Percentiles rank a stretch among this genome's conserved stretches.
phyloP scores from a whole-genome alignment of 2,888 invertebrate genomes.

The Elmis aenea region DNA sequence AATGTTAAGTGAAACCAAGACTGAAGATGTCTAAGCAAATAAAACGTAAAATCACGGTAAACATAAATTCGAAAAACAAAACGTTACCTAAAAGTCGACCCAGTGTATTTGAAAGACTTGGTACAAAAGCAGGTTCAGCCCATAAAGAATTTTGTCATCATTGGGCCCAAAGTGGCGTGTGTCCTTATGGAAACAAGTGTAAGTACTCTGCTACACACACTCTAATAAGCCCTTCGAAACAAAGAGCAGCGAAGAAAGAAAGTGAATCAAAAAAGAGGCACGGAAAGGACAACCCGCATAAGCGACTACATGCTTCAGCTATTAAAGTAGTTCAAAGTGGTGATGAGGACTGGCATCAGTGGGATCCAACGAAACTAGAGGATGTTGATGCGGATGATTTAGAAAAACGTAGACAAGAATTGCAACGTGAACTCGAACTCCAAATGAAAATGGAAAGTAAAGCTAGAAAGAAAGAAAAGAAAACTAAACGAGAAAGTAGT shows the following conservation, averaged over 20 bases:
- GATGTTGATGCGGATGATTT: slow-evolving; percentile 76
- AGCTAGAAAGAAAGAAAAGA: slow-evolving; percentile 65
- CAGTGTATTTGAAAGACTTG: slow-evolving; percentile 79
- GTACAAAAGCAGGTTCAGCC: slow-evolving; percentile 62
- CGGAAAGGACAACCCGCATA: slow-evolving; percentile 54
- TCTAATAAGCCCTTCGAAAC: slow-evolving; percentile 70
- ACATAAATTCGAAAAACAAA: slow-evolving; percentile 63
- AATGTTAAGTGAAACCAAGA: too few species aligned
- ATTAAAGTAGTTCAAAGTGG: slow-evolving; percentile 53
- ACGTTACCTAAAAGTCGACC: slow-evolving; percentile 58
- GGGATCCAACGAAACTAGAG: slow-evolving; percentile 75
- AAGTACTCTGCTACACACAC: slow-evolving; percentile 72
- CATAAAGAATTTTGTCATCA: slow-evolving; percentile 67
- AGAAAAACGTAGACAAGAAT: slow-evolving; percentile 68
- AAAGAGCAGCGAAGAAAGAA: slow-evolving; percentile 64
- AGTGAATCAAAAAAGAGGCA: slow-evolving; percentile 46
- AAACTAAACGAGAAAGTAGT: slow-evolving; percentile 61
- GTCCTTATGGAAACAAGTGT: slow-evolving; percentile 73
- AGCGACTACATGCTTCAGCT: slow-evolving; percentile 60
- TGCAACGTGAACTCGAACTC: slow-evolving; percentile 72
- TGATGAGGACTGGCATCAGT: slow-evolving; percentile 65
- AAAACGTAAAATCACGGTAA: slow-evolving; percentile 74
- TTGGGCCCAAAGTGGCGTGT: slow-evolving; percentile 73
- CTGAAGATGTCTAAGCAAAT: slow-evolving; percentile 59
- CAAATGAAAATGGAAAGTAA: slow-evolving; percentile 71